phyloP scores from a whole-genome alignment of 2,797 vertebrate genomes.

The Sebastes trivittatus region DNA sequence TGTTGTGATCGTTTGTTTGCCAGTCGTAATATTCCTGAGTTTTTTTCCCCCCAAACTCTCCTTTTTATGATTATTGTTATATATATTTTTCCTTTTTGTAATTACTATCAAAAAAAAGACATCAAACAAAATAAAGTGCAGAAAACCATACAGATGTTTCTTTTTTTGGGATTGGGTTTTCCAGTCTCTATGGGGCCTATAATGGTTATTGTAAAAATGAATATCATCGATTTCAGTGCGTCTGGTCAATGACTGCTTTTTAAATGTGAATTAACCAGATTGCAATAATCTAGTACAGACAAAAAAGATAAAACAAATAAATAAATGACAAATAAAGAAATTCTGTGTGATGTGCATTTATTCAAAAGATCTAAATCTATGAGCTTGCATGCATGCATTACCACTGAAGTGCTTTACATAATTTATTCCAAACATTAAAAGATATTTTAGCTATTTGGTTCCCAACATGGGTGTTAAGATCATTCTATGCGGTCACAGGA shows the following conservation, averaged over 20 bases:
- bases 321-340: slow-evolving; percentile 91
- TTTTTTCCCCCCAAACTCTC: slow-evolving; percentile 37
- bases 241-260: slow-evolving; percentile 98
- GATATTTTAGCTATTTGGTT: not conserved
- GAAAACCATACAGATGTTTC: slow-evolving; percentile 89
- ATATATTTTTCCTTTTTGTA: slow-evolving; percentile 88
- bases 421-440: not conserved
- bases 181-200: slow-evolving; percentile 93
- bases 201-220: slow-evolving; percentile 93
- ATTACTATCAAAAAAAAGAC: slow-evolving; percentile 88
- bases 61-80: slow-evolving; percentile 92
- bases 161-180: slow-evolving; percentile 91
- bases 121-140: slow-evolving; percentile 85
- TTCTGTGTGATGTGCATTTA: slow-evolving; percentile 75
- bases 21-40: slow-evolving; percentile 89
- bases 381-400: not conserved
- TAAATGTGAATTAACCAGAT: slow-evolving; percentile 99
- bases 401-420: not conserved
- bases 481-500: not conserved
- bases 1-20: slow-evolving; percentile 99
- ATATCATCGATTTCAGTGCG: slow-evolving; percentile 92
- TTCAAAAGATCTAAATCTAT: slow-evolving; percentile 15
- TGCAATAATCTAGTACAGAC: slow-evolving; percentile 98
- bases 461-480: not conserved
- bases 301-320: slow-evolving; percentile 81